Conservation (phyloP, 1,140 invertebrate species). For the Meloidogyne exigua region DNA sequence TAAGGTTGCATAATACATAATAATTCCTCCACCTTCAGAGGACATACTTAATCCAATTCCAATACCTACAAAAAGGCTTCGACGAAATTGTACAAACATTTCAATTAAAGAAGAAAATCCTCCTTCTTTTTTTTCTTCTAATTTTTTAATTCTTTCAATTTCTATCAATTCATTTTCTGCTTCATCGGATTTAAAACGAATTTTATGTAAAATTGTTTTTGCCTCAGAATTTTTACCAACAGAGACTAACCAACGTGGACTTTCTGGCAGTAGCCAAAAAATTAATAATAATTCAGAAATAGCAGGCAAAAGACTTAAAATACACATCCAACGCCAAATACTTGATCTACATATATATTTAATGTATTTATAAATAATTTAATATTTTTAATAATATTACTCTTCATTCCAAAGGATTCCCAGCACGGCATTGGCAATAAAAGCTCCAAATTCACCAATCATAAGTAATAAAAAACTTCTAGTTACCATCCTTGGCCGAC, state of each 20-base stretch:
- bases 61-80: conserved; percentile 15
- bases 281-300: neutral
- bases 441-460: conserved; percentile 8
- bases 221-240: neutral
- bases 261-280: conserved; percentile 15
- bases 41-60: conserved; percentile 12
- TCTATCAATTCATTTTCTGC: neutral
- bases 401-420: conserved; percentile 20
- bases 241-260: conserved; percentile 19
- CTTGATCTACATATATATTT: neutral
- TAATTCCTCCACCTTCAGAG: conserved; percentile 6
- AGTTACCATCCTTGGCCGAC: conserved; percentile 8
- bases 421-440: conserved; percentile 27
- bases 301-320: conserved; percentile 10
- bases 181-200: conserved; percentile 11
- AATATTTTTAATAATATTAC: neutral
- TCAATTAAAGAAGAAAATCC: neutral
- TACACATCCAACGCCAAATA: conserved; percentile 24
- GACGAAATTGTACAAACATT: neutral
- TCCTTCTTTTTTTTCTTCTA: neutral
- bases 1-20: conserved; percentile 17
- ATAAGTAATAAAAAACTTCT: conserved; percentile 7
- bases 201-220: conserved; percentile 1
- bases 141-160: conserved; percentile 15
- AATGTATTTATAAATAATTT: neutral